Evolutionary conservation across 2,888 invertebrate genomes (phyloP).

Genomic region (Xanthia togata): DNA sequence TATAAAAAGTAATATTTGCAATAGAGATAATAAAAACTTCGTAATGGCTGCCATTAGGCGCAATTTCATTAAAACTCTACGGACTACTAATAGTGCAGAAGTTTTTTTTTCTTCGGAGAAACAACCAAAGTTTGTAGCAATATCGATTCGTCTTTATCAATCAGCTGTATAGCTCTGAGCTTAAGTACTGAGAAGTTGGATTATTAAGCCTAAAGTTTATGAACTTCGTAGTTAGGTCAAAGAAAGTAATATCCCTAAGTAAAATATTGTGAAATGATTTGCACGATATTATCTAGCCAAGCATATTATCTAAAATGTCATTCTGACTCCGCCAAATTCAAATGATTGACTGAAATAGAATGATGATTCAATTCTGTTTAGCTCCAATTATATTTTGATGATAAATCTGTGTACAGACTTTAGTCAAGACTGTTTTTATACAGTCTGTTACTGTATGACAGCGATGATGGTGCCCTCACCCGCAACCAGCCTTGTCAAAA

Average conservation of each 20-base stretch:
- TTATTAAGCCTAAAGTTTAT: slow-evolving; percentile 29
- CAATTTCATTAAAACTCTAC: slow-evolving; percentile 51
- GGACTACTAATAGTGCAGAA: slow-evolving; percentile 27
- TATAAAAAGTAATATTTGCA: slow-evolving; percentile 13
- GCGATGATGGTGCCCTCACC: too few species aligned
- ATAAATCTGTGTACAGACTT: background rate
- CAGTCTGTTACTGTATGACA: too few species aligned
- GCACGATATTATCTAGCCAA: background rate
- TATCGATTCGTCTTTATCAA: slow-evolving; percentile 35
- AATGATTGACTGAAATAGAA: background rate
- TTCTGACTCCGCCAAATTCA: background rate
- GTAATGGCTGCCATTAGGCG: slow-evolving; percentile 23
- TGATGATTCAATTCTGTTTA: background rate
- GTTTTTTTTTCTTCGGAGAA: slow-evolving; percentile 32
- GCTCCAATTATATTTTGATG: background rate
- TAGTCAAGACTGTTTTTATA: too few species aligned
- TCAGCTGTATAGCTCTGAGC: slow-evolving; percentile 15
- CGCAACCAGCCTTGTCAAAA: background rate
- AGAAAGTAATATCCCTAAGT: background rate
- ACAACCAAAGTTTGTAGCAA: slow-evolving; percentile 32
- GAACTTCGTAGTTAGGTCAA: slow-evolving; percentile 16
- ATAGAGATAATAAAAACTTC: slow-evolving; percentile 9
- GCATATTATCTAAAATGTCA: background rate
- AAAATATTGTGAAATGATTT: background rate
- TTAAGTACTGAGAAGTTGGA: slow-evolving; percentile 29